Percentiles rank a stretch among this genome's conserved stretches.
Conservation (phyloP, 1,140 invertebrate genomes). For the Brachionus sp. region DNA sequence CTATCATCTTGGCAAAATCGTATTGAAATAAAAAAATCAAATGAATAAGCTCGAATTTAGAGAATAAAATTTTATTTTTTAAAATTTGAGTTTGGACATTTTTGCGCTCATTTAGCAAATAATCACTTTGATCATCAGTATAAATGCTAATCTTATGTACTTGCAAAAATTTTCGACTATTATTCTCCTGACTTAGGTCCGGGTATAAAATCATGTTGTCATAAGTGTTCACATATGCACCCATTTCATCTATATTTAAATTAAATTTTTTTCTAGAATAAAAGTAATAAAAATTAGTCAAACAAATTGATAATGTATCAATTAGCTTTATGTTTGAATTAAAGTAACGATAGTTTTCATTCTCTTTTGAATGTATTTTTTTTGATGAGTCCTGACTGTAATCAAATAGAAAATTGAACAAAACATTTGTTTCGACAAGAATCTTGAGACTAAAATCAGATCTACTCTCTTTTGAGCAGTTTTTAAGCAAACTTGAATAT, state of each 20-base stretch:
- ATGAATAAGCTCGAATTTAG: constrained; percentile 7
- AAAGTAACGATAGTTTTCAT: background rate
- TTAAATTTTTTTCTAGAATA: background rate
- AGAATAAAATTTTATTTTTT: constrained; percentile 3
- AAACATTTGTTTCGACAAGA: constrained; percentile 11
- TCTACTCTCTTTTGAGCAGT: background rate
- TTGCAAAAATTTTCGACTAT: background rate
- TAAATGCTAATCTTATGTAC: background rate
- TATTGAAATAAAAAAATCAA: constrained; percentile 28
- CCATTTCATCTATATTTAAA: background rate
- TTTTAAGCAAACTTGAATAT: background rate
- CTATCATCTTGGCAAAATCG: constrained; percentile 32
- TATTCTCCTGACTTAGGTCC: background rate
- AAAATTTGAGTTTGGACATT: background rate
- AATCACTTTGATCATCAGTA: background rate
- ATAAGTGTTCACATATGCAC: background rate
- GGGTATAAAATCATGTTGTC: background rate
- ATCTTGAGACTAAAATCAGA: constrained; percentile 10
- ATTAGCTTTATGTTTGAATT: constrained; percentile 1
- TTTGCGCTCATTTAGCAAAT: background rate
- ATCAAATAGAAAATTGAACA: background rate
- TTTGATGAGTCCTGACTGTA: constrained; percentile 6
- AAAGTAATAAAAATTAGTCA: constrained; percentile 21
- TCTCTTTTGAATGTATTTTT: background rate
- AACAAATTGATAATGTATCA: background rate